Base-by-base conservation (phyloP, 2,113 vertebrate genomes). In the Apteryx owenii region DNA sequence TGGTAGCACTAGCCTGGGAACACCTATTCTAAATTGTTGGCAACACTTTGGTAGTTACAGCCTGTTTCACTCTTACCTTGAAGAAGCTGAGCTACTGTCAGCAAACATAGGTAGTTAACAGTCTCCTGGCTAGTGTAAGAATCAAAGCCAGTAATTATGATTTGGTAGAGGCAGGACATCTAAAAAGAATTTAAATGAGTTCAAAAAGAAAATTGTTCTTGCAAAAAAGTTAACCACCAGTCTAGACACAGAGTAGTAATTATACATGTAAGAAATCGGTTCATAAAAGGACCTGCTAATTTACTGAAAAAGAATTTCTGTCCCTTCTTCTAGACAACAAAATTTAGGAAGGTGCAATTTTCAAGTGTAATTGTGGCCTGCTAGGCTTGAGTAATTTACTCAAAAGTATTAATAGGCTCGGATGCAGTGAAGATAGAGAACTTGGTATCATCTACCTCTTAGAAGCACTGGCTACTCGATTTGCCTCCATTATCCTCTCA, bases 101-200 rank as follows among this genome's bases (percentile, higher is more conserved):
- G 71, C 40, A 80, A 40, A 66, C 72, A 85, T 68, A 91, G 36
- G 58, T 77, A 58, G 78, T 70, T 96, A 94, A 77, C 53, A 85
- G 88, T 76, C 26, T 56, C 91, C 81, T 72, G 48, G 62, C 38
- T 89, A 65, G 18, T 82, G 7, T 36, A 36, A 77, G 78, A 85
- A 85, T 70, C 33, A 16, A 73, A 69, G 75, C 48, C 40, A 80
- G 1, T 87, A 91, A 94, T 82, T 93, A 69, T n/a, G 62, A 88
- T 8, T 90, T 36, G 70, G 60, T 50, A 66, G 44, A 83, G 36
- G 38, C 12, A 80, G 91, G 78, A 46, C 29, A 77, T 36, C 62
- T 80, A 72, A 89, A 78, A 89, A 87, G 56, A 87, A 82, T 90
- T 77, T 33, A 85, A 18, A n/a, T n/a, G 62, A 93, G 46, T 77